Percentiles rank a stretch among this genome's conserved stretches.
Evolutionary conservation across 2,797 vertebrate species (phyloP).

Genomic region (Threskiornis aethiopicus): DNA sequence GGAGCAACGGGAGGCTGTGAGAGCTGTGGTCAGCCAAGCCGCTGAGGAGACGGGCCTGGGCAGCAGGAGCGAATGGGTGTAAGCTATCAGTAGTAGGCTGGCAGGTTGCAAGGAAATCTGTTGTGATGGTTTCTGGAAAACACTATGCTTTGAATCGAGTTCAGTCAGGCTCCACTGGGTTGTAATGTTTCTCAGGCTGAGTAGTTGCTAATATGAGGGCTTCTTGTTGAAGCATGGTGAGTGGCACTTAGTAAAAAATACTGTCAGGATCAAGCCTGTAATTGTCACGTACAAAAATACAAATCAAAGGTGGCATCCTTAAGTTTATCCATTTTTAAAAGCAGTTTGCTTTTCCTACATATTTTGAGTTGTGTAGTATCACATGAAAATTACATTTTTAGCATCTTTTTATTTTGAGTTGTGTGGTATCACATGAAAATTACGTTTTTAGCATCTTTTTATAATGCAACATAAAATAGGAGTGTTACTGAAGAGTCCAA

Average conservation of each 20-base stretch:
- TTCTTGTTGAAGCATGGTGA: neutral
- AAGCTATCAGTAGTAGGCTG: slow-evolving; percentile 73
- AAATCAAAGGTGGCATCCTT: neutral
- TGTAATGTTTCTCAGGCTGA: slow-evolving; percentile 11
- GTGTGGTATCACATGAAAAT: neutral
- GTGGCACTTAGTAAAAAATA: neutral
- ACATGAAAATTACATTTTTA: neutral
- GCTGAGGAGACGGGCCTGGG: slow-evolving; percentile 73
- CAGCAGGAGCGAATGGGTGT: slow-evolving; percentile 78
- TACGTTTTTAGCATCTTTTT: neutral
- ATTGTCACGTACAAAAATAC: neutral
- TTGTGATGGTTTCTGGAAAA: slow-evolving; percentile 28
- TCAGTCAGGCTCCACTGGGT: slow-evolving; percentile 11
- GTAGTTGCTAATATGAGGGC: slow-evolving; percentile 20
- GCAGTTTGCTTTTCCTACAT: neutral
- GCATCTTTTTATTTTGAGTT: neutral
- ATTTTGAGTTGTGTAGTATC: neutral
- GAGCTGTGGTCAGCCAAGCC: slow-evolving; percentile 73
- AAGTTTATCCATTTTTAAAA: neutral
- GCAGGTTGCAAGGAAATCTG: slow-evolving; percentile 53
- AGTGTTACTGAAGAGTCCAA: neutral
- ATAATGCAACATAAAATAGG: neutral
- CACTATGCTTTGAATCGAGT: slow-evolving; percentile 2
- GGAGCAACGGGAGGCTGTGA: neutral
- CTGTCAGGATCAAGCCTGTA: neutral